phyloP scores from a whole-genome alignment of 2,888 invertebrate genomes.

The Orthonychiurus folsomi region DNA sequence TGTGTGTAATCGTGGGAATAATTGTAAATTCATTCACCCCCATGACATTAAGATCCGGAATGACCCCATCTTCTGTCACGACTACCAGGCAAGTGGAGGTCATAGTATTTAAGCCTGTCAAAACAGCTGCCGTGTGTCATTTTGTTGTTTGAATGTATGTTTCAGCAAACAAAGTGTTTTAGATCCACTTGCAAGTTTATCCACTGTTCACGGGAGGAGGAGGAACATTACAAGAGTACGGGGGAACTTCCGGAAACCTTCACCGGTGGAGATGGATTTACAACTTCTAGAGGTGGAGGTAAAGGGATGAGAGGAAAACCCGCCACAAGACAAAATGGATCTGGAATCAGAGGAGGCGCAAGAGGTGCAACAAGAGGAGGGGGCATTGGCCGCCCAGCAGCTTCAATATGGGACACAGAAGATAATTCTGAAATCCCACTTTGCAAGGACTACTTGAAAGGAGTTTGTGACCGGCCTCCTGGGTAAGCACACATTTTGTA shows the following conservation, averaged over 20 bases:
- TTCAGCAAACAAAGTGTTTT: slow-evolving; percentile 35
- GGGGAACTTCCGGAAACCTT: slow-evolving; percentile 56
- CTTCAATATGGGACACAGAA: slow-evolving; percentile 12
- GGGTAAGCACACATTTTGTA: no score
- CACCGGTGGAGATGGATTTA: slow-evolving; percentile 1
- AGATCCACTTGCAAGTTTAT: slow-evolving; percentile 65
- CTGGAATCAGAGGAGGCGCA: slow-evolving; percentile 1
- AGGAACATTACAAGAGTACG: slow-evolving; percentile 59
- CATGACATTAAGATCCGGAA: slow-evolving; percentile 34
- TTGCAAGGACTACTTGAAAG: slow-evolving; percentile 51
- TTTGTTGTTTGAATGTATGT: no score
- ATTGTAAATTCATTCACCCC: slow-evolving; percentile 39
- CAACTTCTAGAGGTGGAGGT: slow-evolving; percentile 9
- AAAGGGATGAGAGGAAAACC: slow-evolving; percentile 13
- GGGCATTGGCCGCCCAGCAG: slow-evolving; percentile 39
- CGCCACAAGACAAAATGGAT: slow-evolving; percentile 13
- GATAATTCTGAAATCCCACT: slow-evolving; percentile 46
- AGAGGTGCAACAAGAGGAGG: slow-evolving; percentile 34
- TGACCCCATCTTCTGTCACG: slow-evolving; percentile 52
- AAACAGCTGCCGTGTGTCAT: no score
- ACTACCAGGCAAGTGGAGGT: no score
- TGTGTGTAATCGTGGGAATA: slow-evolving; percentile 54
- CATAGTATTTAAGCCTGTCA: no score
- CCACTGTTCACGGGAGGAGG: slow-evolving; percentile 65
- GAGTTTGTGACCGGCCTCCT: slow-evolving; percentile 32